Base-by-base conservation (phyloP, 1,140 invertebrate species). In the Euura lappo region DNA sequence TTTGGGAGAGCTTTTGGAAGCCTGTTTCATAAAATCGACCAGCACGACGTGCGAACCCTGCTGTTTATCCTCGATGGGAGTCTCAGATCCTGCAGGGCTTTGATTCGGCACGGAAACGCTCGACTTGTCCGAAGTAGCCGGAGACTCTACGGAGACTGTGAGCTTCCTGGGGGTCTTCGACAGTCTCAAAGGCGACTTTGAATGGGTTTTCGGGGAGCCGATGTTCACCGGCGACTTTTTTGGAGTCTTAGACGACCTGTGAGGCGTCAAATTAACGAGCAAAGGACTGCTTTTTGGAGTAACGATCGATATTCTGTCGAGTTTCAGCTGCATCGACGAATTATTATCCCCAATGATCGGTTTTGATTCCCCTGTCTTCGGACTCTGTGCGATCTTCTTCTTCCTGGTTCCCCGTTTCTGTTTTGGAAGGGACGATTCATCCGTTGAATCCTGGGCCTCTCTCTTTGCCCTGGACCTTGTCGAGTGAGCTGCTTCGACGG, bases 221-320 rank as follows among this genome's bases (percentile, higher is more conserved):
- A 80, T 65, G 75, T 79, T 79, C 44, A 76, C 66, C 43, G 80
- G 80, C 6, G 80, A 82, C 71, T 76, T 80, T 73, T 74, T 76
- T 4, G 80, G 80, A 3, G 80, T 82, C 47, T 82, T 82, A 42
- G 69, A 78, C 2, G 78, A 76, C 44, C 80, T 76, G 75, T 82
- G 78, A 11, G 78, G 80, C 6, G 78, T 77, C 10, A 80, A 60
- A 70, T 74, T 69, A 6, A 80, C 72, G 43, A 73, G 72, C 44
- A 79, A 71, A 45, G 79, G 79, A 73, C 78, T 79, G 69, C 78
- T 79, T 64, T 82, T 77, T 65, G 80, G 80, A 11, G 80, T 82
- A n/a, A 78, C 65, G 42, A 73, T 73, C 28, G 28, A 28, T 28
- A 28, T 28, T 28, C 28, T 28, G 28, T 28, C 28, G 28, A 28